A percentile compares a stretch with the other conserved stretches of the same genome.
These are phyloP conservation scores for Hypsibius dujardini DNA, from an alignment of 1,140 invertebrate species.

Conservation along the genomic window DNA sequence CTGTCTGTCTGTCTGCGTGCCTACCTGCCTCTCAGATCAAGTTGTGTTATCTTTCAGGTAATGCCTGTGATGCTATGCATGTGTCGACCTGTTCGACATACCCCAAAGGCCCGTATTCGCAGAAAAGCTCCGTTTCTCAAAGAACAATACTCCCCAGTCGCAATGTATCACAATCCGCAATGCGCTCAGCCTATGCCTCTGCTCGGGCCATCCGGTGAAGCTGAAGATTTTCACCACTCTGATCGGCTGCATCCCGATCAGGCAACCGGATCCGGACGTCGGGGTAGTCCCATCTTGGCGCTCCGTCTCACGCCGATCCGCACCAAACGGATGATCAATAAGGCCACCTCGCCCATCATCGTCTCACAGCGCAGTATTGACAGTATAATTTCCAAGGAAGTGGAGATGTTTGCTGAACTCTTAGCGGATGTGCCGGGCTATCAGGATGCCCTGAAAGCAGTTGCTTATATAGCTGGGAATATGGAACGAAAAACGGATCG, in stretches of 20 bases:
- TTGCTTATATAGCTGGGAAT: not conserved
- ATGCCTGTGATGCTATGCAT: not conserved
- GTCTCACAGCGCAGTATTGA: not conserved
- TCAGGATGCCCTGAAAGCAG: not conserved
- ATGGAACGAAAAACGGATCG: constrained; percentile 1
- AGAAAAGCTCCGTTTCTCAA: no score
- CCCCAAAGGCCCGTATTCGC: constrained; percentile 3
- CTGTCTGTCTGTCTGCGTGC: no score
- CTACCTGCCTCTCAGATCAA: no score
- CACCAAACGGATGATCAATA: not conserved
- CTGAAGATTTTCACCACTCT: no score
- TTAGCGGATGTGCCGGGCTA: not conserved
- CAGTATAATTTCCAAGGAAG: not conserved
- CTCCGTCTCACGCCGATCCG: not conserved
- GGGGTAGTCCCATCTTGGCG: not conserved
- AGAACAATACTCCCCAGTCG: not conserved
- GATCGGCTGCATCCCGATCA: no score
- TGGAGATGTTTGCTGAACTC: constrained; percentile 5
- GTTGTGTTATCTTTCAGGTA: not conserved
- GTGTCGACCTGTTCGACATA: not conserved
- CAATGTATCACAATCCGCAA: not conserved
- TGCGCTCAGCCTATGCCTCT: no score
- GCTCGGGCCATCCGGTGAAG: no score
- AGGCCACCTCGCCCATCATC: not conserved
- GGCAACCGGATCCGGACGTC: no score